These are phyloP conservation scores for Bathynomus jamesi DNA, from an alignment of 1,140 invertebrate species.

Conservation along the genomic window DNA sequence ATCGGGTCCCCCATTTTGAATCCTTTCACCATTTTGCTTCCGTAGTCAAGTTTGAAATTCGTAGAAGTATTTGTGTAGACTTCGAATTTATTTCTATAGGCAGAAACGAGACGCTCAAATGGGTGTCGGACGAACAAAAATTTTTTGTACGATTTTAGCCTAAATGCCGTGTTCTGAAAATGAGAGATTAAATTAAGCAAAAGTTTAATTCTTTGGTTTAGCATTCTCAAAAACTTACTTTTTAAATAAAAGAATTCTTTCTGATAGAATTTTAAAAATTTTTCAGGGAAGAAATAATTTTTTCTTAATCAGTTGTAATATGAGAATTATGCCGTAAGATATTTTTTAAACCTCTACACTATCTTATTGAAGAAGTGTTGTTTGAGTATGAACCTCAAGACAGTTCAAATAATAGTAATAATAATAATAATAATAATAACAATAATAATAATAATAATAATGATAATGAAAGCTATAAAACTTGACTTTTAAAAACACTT, in stretches of 20 bases:
- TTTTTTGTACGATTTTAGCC: slow-evolving; percentile 64
- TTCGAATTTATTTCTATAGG: slow-evolving; percentile 84
- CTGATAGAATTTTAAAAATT: too few relatives aligned
- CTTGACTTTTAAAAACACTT: background rate
- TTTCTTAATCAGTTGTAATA: too few relatives aligned
- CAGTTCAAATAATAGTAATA: background rate
- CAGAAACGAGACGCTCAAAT: slow-evolving; percentile 78
- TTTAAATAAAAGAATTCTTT: too few relatives aligned
- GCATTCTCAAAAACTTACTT: too few relatives aligned
- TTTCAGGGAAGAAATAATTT: too few relatives aligned
- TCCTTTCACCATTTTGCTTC: slow-evolving; percentile 66
- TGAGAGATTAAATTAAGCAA: too few relatives aligned
- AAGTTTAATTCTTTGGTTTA: too few relatives aligned
- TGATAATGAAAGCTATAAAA: background rate
- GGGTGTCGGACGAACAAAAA: slow-evolving; percentile 85
- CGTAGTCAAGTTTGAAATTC: slow-evolving; percentile 66
- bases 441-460: background rate
- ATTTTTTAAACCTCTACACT: too few relatives aligned
- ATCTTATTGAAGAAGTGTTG: too few relatives aligned
- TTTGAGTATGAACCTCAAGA: too few relatives aligned
- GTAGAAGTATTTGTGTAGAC: slow-evolving; percentile 52
- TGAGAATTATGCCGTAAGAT: too few relatives aligned
- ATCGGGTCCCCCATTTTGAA: slow-evolving; percentile 60
- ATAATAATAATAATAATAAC: background rate
- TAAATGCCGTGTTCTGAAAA: slow-evolving; percentile 49